Percentiles rank a stretch among this genome's conserved stretches.
These are phyloP conservation scores for Coreius guichenoti DNA, from an alignment of 2,797 vertebrate species.

Conservation along the genomic window DNA sequence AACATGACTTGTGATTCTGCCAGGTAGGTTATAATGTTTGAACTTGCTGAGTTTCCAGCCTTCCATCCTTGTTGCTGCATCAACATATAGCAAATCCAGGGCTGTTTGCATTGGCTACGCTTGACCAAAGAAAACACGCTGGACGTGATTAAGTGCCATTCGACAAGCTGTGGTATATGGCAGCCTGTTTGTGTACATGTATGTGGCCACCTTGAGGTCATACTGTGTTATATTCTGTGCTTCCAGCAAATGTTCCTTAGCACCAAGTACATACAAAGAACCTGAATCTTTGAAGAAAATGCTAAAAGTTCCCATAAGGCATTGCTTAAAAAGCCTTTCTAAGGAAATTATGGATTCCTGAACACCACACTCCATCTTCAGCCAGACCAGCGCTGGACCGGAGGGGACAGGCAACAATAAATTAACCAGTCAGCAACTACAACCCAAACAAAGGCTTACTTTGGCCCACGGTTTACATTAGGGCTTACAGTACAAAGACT, in stretches of 20 bases:
- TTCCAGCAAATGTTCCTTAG: slow-evolving; percentile 7
- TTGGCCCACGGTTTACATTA: not conserved
- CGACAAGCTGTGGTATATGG: slow-evolving; percentile 49
- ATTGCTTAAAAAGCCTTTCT: slow-evolving; percentile 17
- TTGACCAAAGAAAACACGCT: slow-evolving; percentile 49
- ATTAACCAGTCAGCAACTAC: slow-evolving; percentile 23
- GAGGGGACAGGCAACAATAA: slow-evolving; percentile 29
- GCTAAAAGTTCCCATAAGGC: slow-evolving; percentile 7
- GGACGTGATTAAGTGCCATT: slow-evolving; percentile 28
- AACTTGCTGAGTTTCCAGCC: slow-evolving; percentile 27
- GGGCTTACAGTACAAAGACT: slow-evolving; percentile 12
- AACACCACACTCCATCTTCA: slow-evolving; percentile 37
- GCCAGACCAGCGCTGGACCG: slow-evolving; percentile 30
- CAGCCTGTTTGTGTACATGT: slow-evolving; percentile 37
- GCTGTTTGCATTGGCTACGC: slow-evolving; percentile 50
- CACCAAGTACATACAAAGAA: slow-evolving; percentile 3
- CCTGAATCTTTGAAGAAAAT: slow-evolving; percentile 34
- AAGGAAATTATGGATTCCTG: slow-evolving; percentile 28
- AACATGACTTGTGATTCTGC: slow-evolving; percentile 15
- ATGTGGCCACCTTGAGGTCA: slow-evolving; percentile 48
- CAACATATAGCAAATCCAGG: slow-evolving; percentile 27
- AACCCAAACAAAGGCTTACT: slow-evolving; percentile 38
- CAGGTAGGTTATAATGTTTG: slow-evolving; percentile 43
- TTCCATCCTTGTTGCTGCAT: slow-evolving; percentile 40
- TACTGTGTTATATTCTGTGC: not conserved